Evolutionary conservation across 2,113 vertebrate genomes (phyloP).

Genomic region (Tetrao urogallus): DNA sequence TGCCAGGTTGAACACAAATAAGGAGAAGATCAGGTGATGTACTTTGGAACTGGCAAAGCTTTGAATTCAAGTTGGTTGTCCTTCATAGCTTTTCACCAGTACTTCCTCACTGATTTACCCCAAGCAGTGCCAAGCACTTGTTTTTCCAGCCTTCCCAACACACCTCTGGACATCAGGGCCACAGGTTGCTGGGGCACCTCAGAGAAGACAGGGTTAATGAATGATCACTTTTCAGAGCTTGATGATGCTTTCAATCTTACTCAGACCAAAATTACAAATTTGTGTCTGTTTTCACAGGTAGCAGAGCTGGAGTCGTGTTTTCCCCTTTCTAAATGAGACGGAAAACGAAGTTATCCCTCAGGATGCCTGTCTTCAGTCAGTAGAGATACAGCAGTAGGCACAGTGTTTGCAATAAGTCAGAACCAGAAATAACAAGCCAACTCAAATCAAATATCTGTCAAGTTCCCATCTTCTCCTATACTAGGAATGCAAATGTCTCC

Average conservation of each 20-base stretch:
- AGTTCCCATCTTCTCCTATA: background rate
- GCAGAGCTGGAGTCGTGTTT: background rate
- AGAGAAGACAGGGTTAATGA: background rate
- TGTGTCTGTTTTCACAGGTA: slow-evolving; percentile 21
- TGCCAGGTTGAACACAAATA: background rate
- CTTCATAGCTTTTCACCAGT: background rate
- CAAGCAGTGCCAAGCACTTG: background rate
- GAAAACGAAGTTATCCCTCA: slow-evolving; percentile 37
- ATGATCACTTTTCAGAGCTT: background rate
- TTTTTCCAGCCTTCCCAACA: background rate
- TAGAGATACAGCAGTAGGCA: slow-evolving; percentile 35
- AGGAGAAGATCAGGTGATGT: fast-evolving
- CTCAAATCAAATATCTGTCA: slow-evolving; percentile 60
- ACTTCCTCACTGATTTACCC: background rate
- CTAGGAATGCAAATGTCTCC: slow-evolving; percentile 51
- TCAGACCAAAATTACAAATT: background rate
- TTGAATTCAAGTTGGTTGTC: background rate
- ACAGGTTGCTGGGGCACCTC: background rate
- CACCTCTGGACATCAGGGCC: background rate
- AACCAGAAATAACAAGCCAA: slow-evolving; percentile 60
- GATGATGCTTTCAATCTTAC: background rate
- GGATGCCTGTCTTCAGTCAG: slow-evolving; percentile 46
- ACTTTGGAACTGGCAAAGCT: background rate
- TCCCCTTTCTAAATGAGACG: slow-evolving; percentile 8
- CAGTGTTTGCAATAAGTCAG: slow-evolving; percentile 33